These are phyloP conservation scores for Motacilla alba DNA, from an alignment of 2,113 vertebrate species.

Conservation along the genomic window DNA sequence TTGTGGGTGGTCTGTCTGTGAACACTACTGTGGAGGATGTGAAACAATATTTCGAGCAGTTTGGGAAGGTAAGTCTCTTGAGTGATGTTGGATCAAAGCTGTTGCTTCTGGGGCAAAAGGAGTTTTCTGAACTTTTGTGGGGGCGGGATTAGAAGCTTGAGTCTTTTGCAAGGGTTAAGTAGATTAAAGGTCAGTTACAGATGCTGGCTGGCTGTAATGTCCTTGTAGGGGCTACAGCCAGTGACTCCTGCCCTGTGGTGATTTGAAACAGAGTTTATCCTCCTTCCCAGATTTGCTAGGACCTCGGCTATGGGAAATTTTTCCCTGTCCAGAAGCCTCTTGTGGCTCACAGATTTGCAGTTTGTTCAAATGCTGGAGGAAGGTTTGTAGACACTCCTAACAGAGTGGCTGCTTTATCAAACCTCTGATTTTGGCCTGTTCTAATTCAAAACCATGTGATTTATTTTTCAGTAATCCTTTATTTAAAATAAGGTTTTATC, in stretches of 20 bases:
- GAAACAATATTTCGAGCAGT: constrained; percentile 99
- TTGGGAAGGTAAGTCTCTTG: constrained; percentile 89
- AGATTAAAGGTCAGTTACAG: constrained; percentile 5
- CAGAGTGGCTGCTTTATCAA: background rate
- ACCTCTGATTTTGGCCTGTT: background rate
- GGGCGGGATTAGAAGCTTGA: background rate
- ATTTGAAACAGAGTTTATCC: background rate
- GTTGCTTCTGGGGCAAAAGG: background rate
- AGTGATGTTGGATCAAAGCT: background rate
- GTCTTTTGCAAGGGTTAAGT: background rate
- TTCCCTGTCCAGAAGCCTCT: background rate
- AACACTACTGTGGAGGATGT: constrained; percentile 98
- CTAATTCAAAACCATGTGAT: background rate
- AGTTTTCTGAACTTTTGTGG: constrained; percentile 22
- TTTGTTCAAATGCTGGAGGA: background rate
- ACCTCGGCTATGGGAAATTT: background rate
- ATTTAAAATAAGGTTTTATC: background rate
- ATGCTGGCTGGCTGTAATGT: background rate
- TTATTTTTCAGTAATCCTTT: background rate
- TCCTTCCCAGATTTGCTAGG: background rate
- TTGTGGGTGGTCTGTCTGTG: constrained; percentile 96
- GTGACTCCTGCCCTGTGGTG: background rate
- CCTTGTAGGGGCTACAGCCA: background rate
- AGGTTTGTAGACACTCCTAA: background rate
- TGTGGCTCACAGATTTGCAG: background rate